A percentile compares a stretch with the other conserved stretches of the same genome.
Evolutionary conservation across 2,113 vertebrate genomes (phyloP).

Genomic region (Toxotes jaculatrix): DNA sequence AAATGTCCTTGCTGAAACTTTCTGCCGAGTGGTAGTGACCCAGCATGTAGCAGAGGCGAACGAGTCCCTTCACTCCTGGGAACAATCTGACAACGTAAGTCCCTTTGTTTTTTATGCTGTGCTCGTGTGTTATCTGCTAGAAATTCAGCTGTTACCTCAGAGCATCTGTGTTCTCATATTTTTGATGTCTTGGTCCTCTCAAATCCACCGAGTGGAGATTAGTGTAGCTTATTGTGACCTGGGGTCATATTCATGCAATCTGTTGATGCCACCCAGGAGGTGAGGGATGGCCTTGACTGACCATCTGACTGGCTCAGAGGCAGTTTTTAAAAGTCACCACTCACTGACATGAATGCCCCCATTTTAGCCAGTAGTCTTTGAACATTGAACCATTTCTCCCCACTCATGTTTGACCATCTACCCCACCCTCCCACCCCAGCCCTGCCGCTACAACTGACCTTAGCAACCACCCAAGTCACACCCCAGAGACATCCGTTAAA

Average conservation of each 20-base stretch:
- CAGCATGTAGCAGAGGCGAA: conserved; percentile 83
- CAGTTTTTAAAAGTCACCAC: conserved; percentile 25
- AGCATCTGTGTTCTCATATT: conserved; percentile 16
- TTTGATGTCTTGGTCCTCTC: conserved; percentile 3
- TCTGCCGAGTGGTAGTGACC: conserved; percentile 58
- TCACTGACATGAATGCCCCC: background rate
- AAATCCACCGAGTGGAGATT: conserved; percentile 39
- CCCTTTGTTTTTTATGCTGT: background rate
- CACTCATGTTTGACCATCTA: conserved; percentile 46
- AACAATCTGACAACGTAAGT: conserved; percentile 76
- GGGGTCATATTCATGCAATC: conserved; percentile 77
- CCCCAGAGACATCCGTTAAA: conserved; percentile 44
- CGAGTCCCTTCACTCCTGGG: conserved; percentile 77
- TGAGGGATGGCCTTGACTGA: conserved; percentile 56
- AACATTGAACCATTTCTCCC: conserved; percentile 39
- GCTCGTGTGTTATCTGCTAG: background rate
- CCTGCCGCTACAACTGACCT: conserved; percentile 53
- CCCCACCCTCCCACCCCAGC: background rate
- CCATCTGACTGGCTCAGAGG: conserved; percentile 35
- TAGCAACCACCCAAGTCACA: conserved; percentile 60
- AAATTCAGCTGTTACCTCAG: background rate
- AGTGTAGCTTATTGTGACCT: conserved; percentile 54
- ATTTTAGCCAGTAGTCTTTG: conserved; percentile 37
- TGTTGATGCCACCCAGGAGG: conserved; percentile 77
- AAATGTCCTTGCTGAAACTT: conserved; percentile 61